Evolutionary conservation across 1,140 invertebrate genomes (phyloP).

Genomic region (Acromyrmex heyeri): DNA sequence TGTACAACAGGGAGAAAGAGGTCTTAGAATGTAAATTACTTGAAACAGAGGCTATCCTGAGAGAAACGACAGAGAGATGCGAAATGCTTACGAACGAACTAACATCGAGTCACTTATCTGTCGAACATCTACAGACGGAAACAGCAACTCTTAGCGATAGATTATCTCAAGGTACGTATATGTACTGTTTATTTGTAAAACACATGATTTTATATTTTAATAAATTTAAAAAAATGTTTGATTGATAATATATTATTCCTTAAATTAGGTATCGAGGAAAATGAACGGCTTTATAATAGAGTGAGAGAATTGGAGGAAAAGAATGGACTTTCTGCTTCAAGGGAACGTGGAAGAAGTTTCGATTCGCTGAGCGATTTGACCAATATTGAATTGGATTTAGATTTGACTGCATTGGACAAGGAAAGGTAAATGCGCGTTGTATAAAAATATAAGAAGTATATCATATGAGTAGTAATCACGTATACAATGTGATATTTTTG

Average conservation of each 20-base stretch:
- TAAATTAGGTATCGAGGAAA: conserved; percentile 90
- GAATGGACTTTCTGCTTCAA: conserved; percentile 85
- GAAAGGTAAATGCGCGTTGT: conserved; percentile 85
- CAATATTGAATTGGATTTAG: conserved; percentile 92
- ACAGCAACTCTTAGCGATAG: conserved; percentile 87
- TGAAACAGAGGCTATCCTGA: conserved; percentile 88
- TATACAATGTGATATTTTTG: not conserved
- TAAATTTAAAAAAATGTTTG: not conserved
- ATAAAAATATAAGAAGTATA: not conserved
- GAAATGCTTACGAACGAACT: conserved; percentile 89
- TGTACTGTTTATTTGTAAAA: not conserved
- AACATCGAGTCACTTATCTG: conserved; percentile 88
- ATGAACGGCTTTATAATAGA: conserved; percentile 90
- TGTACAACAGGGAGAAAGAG: conserved; percentile 89
- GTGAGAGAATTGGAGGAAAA: conserved; percentile 91
- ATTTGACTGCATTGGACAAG: conserved; percentile 91
- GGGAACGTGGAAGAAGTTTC: conserved; percentile 89
- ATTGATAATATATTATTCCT: not conserved
- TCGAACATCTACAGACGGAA: conserved; percentile 82
- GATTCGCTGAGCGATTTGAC: conserved; percentile 94
- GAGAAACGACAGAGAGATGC: conserved; percentile 89
- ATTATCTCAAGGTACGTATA: conserved; percentile 84
- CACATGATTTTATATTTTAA: conserved; percentile 10
- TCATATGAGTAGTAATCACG: not conserved
- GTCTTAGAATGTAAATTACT: conserved; percentile 89